phyloP scores from a whole-genome alignment of 2,113 vertebrate genomes.

The Balaeniceps rex region DNA sequence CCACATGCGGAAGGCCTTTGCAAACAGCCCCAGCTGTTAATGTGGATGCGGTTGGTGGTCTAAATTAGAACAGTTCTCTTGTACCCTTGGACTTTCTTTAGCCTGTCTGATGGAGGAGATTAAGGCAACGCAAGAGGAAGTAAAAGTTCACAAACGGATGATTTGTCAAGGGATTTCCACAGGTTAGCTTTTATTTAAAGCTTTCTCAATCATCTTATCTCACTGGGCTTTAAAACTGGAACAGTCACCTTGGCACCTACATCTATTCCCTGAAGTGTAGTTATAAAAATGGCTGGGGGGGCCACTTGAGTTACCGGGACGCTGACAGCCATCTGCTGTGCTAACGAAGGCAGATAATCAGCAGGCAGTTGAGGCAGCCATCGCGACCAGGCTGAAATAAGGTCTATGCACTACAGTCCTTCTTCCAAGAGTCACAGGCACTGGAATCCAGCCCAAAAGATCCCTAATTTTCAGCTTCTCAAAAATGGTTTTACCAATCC shows the following conservation, averaged over 20 bases:
- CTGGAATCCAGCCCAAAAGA: background rate
- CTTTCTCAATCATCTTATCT: conserved; percentile 65
- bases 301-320: background rate
- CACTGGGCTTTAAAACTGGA: conserved; percentile 46
- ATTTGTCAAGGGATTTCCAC: conserved; percentile 48
- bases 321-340: background rate
- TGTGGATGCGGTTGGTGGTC: background rate
- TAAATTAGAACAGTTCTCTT: conserved; percentile 9
- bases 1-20: background rate
- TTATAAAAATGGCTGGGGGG: conserved; percentile 38
- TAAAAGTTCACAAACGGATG: conserved; percentile 60
- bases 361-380: background rate
- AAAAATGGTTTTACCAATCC: background rate
- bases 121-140: conserved; percentile 31
- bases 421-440: background rate
- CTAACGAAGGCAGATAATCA: conserved; percentile 1
- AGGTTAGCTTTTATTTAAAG: conserved; percentile 65
- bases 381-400: background rate
- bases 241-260: conserved; percentile 50
- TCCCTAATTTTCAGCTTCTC: background rate
- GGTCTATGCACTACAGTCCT: background rate
- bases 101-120: conserved; percentile 31
- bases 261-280: background rate
- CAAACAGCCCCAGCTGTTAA: background rate
- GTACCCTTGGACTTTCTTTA: conserved; percentile 33